Evolutionary conservation across 2,797 vertebrate genomes (phyloP).

Genomic region (Masticophis lateralis): DNA sequence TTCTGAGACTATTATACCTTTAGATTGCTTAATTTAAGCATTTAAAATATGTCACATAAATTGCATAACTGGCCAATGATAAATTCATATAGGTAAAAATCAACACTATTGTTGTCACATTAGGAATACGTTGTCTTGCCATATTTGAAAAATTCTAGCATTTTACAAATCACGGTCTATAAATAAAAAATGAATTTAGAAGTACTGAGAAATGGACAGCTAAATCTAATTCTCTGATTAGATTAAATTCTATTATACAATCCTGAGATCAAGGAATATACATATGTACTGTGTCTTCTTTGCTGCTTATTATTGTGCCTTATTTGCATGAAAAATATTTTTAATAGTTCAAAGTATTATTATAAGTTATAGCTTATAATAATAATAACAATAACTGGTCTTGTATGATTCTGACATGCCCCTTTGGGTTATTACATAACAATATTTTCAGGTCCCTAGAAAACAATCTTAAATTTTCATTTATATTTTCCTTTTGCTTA

Average conservation of each 20-base stretch:
- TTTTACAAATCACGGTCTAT: constrained; percentile 12
- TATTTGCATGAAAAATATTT: background rate
- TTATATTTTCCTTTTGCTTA: background rate
- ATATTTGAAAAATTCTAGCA: background rate
- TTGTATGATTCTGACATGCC: background rate
- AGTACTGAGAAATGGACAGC: background rate
- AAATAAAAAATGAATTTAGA: background rate
- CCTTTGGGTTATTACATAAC: background rate
- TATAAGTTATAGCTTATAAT: background rate
- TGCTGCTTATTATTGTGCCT: background rate
- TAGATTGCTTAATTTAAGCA: background rate
- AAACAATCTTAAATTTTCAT: background rate
- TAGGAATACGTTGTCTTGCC: background rate
- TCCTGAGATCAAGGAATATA: background rate
- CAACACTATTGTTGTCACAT: constrained; percentile 5
- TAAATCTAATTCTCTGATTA: constrained; percentile 23
- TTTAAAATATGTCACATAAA: constrained; percentile 10
- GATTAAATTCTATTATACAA: background rate
- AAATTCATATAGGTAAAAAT: background rate
- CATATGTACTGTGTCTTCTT: background rate
- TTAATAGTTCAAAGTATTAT: background rate
- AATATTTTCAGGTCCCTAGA: background rate
- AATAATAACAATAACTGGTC: background rate
- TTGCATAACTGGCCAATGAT: constrained; percentile 12
- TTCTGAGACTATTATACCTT: background rate